Evolutionary conservation across 2,888 invertebrate species (phyloP), one percentile per base, ranked within the genome.

Genomic region (Ormia ochracea): DNA sequence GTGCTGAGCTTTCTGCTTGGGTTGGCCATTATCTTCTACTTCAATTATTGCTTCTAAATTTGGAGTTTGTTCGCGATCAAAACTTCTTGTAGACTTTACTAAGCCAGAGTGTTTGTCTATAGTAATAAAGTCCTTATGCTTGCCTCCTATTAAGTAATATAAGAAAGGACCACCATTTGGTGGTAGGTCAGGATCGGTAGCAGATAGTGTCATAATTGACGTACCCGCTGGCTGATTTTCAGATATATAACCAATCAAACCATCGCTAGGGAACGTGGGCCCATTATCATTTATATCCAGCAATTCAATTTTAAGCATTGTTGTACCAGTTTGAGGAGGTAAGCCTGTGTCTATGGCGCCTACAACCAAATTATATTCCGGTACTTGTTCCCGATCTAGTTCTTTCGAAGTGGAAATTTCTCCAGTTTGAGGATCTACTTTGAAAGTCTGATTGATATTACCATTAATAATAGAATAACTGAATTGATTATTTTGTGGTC

Each of bases 231-330:
- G 95, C 88, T 96, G 95, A 86, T 97, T 97, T 90, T 98, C 98
- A 72, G 93, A 92, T 0, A 98, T 93, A 82, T 94, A 93, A 0
- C 96, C 97, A 45, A 94, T 89, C 19, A 94, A 92, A 82, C 93
- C 93, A 1, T 92, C 90, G 0, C 93, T 91, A 82, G 94, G 94
- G 85, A 98, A 96, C 36, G 93, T 90, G 0, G 98, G 98, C 0
- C 96, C 96, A 87, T 98, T 98, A 86, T 98, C 98, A 87, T 98
- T 98, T n/a, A 97, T 92, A 88, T 98, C 98, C 7, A 93, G 91
- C 1, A 98, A 87, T 23, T 93, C 92, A 65, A 98, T 94, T 87
- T 93, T 94, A 0, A 98, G 95, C 0, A 93, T 93, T 0, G 96
- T 92, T 0, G 96, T 96, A n/a, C 97, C 98, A 52, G 97, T 97